phyloP scores from a whole-genome alignment of 2,888 invertebrate species.

The Lutraria lutraria region DNA sequence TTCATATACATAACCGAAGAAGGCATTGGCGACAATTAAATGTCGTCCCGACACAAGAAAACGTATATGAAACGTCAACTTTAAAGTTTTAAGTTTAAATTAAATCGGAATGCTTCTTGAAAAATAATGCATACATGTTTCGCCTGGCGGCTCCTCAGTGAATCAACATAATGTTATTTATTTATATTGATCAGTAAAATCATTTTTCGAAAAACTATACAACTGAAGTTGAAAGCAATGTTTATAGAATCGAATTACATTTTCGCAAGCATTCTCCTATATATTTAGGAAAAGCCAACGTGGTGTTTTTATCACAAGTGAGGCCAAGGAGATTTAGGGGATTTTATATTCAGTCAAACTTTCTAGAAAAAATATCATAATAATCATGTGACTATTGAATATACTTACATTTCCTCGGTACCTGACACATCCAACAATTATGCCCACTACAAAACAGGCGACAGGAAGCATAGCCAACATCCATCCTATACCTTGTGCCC shows the following conservation, averaged over 20 bases:
- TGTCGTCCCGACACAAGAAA: no score
- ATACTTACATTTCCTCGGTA: slow-evolving; percentile 32
- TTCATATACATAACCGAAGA: no score
- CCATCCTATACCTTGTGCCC: slow-evolving; percentile 73
- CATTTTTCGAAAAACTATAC: background rate
- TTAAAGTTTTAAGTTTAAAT: no score
- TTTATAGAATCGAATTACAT: no score
- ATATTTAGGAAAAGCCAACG: background rate
- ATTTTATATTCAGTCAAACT: background rate
- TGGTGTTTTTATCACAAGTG: background rate
- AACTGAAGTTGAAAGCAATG: background rate
- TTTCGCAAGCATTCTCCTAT: no score
- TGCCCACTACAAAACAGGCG: slow-evolving; percentile 56
- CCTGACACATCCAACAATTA: slow-evolving; percentile 58
- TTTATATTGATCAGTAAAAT: background rate
- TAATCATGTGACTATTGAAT: no score
- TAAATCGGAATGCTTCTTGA: no score
- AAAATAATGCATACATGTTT: no score
- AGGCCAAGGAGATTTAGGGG: no score
- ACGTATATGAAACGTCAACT: no score
- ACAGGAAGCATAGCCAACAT: slow-evolving; percentile 67
- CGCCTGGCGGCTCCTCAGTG: no score
- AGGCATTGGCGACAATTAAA: no score
- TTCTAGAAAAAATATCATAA: background rate
- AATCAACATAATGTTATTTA: background rate